Evolutionary conservation across 2,797 vertebrate species (phyloP), one percentile per base, ranked within the genome.

Genomic region (Anolis apletophallus): DNA sequence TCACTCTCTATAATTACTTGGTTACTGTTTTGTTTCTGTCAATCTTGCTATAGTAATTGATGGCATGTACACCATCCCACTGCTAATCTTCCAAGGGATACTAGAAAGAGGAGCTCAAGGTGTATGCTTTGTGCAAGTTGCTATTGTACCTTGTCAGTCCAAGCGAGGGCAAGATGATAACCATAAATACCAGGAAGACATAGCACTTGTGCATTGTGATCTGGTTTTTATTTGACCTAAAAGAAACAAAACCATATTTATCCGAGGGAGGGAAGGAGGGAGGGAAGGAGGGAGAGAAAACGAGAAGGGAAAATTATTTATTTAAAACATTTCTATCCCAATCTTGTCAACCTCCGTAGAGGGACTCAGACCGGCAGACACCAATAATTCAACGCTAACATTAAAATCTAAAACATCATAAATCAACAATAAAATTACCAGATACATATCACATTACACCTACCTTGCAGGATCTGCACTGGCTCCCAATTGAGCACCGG

Each of bases 201-300:
- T 98, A 99, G 93, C 99, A 99, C 92, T 99, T 99, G 95, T 99
- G 97, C 97, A 99, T 98, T 7, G 98, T 99, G 83, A 98, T 95
- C 93, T 98, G 97, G 94, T 99, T 99, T 94, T 98, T 97, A 92
- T 93, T 97, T 0, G 98, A 98, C 91, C 98, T 99, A 93, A 14
- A 82, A 88, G 85, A 83, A 90, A 72, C 46, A 89, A 64, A 72
- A 89, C 89, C 5, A 90, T 76, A 0, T 0, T 0, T 61, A 52
- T 4, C 32, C 72, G 36, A 3, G 59, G 7, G 10, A 10, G 0
- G 23, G 1, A 10, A 0, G 1, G 57, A 21, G 29, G 73, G 34
- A 64, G 83, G 40, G 46, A 46, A 6, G 46, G 46, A 69, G 84
- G n/a, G 26, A 46, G 46, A 82, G 68, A 64, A 17, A 46, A 4